These are phyloP conservation scores for Cercopithecus mona DNA, from an alignment of 2,113 vertebrate genomes.

Conservation along the genomic window DNA sequence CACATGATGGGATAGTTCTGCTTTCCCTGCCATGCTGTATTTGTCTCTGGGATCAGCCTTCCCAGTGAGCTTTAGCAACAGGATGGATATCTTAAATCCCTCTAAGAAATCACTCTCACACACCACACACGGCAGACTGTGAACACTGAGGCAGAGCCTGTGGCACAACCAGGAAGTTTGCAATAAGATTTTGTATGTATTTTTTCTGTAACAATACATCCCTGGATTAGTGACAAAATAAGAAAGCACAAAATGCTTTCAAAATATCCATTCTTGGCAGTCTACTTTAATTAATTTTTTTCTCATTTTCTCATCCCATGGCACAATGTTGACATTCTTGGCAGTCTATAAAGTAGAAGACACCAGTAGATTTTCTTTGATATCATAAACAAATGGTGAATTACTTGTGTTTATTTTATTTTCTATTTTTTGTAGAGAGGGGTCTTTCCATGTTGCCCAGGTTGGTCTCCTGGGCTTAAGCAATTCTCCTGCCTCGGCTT, in stretches of 20 bases:
- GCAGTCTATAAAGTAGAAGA: background rate
- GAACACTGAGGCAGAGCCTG: too few species aligned
- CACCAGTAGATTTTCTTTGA: constrained; percentile 27
- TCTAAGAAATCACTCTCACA: too few species aligned
- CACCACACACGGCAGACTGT: too few species aligned
- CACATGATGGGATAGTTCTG: background rate
- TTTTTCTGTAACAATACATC: too few species aligned
- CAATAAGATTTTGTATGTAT: too few species aligned
- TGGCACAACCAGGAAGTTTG: too few species aligned
- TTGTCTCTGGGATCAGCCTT: background rate
- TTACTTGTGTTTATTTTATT: constrained; percentile 7
- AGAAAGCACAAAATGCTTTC: background rate
- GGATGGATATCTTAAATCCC: background rate
- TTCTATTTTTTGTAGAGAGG: background rate
- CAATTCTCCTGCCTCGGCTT: background rate
- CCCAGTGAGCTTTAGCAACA: background rate
- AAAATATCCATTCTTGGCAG: constrained; percentile 11
- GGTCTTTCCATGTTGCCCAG: background rate
- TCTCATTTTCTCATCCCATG: too few species aligned
- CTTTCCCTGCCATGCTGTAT: rapidly evolving
- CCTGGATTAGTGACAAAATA: too few species aligned
- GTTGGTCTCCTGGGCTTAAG: background rate
- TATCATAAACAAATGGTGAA: background rate
- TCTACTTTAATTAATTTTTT: background rate
- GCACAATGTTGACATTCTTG: too few species aligned